Evolutionary conservation across 2,888 invertebrate genomes (phyloP), one percentile per base, ranked within the genome.

Genomic region (Unio pictorum): DNA sequence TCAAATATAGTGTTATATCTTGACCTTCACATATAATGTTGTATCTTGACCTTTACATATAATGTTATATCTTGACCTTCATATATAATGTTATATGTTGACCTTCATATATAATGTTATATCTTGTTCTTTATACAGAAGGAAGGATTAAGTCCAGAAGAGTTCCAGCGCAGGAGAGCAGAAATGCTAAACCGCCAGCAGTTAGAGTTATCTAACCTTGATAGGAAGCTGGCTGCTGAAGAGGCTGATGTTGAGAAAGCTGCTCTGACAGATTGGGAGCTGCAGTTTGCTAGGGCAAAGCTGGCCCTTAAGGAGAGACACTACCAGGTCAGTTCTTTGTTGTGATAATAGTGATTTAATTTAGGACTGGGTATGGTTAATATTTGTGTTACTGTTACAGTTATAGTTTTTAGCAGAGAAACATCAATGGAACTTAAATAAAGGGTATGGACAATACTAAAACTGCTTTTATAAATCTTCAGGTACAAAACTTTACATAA

Each of bases 191-290:
- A 85, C 71, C 76, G 80, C 55, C 88, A 89, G n/a, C 85, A 86
- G 71, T 69, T 88, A 68, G 87, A 87, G 75, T 71, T 87, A 66
- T 78, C 85, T 63, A 82, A 77, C 57, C 82, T 89, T 8, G 87
- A 89, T 60, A 78, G 76, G 61, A 73, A 79, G 60, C 80, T 83
- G 30, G 70, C 78, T 1, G 76, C 77, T 17, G 87, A 89, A 73
- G 84, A 86, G 76, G 74, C 73, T 28, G 79, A 80, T 8, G 80
- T 85, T 8, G 82, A 86, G 72, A 73, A 75, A 15, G 82, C 81
- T 7, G 86, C 87, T 4, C 79, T 87, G n/a, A 77, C 84, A 23
- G 87, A 89, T 76, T 89, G 88, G 87, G 87, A 88, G 72, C 86
- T 87, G 3, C 72, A 76, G 45, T 87, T 80, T 76, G 87, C 88